Percentiles rank a stretch among this genome's conserved stretches.
Evolutionary conservation across 2,797 vertebrate genomes (phyloP).

Genomic region (Stomatorhinus walkeri): DNA sequence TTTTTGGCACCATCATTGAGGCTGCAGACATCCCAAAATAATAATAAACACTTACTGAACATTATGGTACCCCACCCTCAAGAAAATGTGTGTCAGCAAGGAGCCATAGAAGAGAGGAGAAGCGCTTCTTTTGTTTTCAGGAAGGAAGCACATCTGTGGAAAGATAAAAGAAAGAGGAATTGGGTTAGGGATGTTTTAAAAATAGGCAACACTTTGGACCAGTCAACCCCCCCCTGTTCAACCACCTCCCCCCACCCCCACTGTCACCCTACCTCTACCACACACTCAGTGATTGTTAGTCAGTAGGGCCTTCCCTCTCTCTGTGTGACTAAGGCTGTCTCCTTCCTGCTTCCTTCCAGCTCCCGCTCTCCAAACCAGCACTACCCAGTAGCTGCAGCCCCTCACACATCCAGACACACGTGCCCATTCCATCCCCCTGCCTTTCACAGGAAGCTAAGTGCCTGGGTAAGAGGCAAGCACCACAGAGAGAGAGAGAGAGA

Average conservation of each 20-base stretch:
- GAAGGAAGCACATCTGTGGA: conserved; percentile 48
- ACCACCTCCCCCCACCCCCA: conserved; percentile 14
- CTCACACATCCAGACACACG: not conserved
- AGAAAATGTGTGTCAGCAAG: conserved; percentile 1
- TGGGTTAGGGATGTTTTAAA: conserved; percentile 35
- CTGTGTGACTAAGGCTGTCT: not conserved
- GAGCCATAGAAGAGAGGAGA: conserved; percentile 23
- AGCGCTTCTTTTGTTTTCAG: conserved; percentile 43
- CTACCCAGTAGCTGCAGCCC: not conserved
- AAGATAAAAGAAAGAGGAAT: conserved; percentile 42
- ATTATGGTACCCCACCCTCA: not conserved
- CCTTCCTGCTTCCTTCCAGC: not conserved
- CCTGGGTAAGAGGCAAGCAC: not conserved
- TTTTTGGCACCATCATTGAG: not conserved
- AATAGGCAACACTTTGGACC: conserved; percentile 25
- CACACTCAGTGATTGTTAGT: conserved; percentile 6
- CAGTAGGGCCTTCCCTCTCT: not conserved
- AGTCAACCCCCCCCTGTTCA: not conserved
- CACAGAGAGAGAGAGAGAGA: not conserved
- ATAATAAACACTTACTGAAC: not conserved
- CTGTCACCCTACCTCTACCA: not conserved
- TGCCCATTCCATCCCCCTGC: not conserved
- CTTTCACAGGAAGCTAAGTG: not conserved
- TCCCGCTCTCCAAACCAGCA: not conserved
- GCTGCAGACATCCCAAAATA: not conserved